These are phyloP conservation scores for Mesaphorura yosii DNA, from an alignment of 1,140 invertebrate species.

Conservation along the genomic window DNA sequence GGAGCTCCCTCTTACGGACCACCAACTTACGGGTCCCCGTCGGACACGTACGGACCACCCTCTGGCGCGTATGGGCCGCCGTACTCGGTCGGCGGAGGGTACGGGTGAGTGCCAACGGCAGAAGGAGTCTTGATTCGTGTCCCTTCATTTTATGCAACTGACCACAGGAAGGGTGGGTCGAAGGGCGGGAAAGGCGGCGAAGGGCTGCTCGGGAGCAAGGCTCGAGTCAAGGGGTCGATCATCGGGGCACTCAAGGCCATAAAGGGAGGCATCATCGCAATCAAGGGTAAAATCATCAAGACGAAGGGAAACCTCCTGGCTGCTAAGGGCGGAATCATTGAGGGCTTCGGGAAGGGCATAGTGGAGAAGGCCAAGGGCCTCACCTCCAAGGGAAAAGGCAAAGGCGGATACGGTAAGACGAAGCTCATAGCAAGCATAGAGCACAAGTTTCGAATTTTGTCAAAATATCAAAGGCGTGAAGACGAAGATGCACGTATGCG, in stretches of 20 bases:
- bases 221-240: constrained; percentile 28
- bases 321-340: constrained; percentile 58
- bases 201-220: constrained; percentile 29
- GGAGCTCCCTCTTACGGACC: no score
- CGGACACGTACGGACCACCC: no score
- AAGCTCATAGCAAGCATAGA: no score
- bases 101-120: no score
- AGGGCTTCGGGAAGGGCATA: constrained; percentile 29
- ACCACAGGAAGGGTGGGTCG: constrained; percentile 12
- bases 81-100: no score
- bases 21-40: no score
- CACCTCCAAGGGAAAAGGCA: constrained; percentile 19
- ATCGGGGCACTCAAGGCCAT: constrained; percentile 68
- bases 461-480: no score
- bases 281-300: constrained; percentile 72
- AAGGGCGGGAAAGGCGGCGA: constrained; percentile 20
- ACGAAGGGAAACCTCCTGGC: constrained; percentile 61
- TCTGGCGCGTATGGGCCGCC: no score
- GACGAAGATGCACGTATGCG: no score
- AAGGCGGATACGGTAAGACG: constrained; percentile 24
- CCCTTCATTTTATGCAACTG: neutral
- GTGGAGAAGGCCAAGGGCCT: constrained; percentile 27
- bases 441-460: no score
- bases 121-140: no score
- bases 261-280: constrained; percentile 64